Percentiles rank a stretch among this genome's conserved stretches.
These are phyloP conservation scores for Sebastes glaucus DNA, from an alignment of 2,797 vertebrate species.

Conservation along the genomic window DNA sequence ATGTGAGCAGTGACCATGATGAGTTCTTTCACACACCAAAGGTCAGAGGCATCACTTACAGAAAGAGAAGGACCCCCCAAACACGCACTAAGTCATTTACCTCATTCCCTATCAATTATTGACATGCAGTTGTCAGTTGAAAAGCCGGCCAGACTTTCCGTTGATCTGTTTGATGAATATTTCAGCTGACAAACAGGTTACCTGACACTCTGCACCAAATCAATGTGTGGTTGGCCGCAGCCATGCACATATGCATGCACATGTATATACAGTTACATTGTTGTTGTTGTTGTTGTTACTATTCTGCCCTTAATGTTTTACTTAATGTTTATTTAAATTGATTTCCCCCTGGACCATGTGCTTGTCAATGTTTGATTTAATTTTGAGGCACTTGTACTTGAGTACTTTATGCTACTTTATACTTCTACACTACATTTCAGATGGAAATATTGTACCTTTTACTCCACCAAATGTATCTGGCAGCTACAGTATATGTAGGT, in stretches of 20 bases:
- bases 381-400: background rate
- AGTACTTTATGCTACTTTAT: background rate
- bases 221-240: slow-evolving; percentile 54
- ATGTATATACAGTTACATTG: slow-evolving; percentile 37
- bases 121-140: slow-evolving; percentile 71
- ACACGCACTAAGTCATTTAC: slow-evolving; percentile 59
- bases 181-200: slow-evolving; percentile 79
- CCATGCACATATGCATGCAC: slow-evolving; percentile 22
- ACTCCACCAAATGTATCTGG: rapidly evolving
- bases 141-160: slow-evolving; percentile 78
- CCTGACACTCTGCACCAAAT: slow-evolving; percentile 66
- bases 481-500: background rate
- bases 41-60: slow-evolving; percentile 85
- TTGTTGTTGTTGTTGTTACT: slow-evolving; percentile 14
- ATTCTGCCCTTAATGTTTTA: slow-evolving; percentile 15
- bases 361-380: background rate
- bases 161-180: slow-evolving; percentile 82
- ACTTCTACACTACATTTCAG: background rate
- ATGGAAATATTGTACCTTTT: background rate
- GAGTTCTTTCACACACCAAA: slow-evolving; percentile 78
- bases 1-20: slow-evolving; percentile 57
- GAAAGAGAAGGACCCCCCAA: slow-evolving; percentile 55
- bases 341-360: background rate
- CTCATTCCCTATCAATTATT: slow-evolving; percentile 76
- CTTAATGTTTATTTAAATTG: slow-evolving; percentile 26